Evolutionary conservation across 2,888 invertebrate species (phyloP).

Genomic region (Bellardia bayeri): DNA sequence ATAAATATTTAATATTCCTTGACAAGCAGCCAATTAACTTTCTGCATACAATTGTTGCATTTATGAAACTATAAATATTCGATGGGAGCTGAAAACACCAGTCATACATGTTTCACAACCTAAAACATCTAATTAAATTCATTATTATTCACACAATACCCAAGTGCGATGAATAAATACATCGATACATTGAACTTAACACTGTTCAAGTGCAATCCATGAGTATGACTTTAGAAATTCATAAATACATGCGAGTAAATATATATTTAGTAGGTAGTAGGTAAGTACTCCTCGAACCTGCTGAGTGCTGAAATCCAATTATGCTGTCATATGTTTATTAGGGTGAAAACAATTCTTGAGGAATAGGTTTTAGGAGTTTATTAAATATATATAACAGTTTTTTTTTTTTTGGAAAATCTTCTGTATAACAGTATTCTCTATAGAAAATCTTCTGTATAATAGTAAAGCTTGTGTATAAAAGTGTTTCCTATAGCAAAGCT

Average conservation of each 20-base stretch:
- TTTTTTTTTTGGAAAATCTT: too few species aligned
- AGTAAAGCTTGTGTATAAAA: too few species aligned
- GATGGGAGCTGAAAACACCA: slow-evolving; percentile 41
- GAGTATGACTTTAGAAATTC: slow-evolving; percentile 12
- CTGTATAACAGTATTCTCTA: too few species aligned
- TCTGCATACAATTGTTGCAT: slow-evolving; percentile 33
- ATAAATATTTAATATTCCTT: slow-evolving; percentile 53
- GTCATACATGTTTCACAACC: slow-evolving; percentile 50
- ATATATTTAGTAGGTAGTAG: not conserved
- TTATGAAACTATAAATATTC: slow-evolving; percentile 23
- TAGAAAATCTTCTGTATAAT: too few species aligned
- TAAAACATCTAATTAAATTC: slow-evolving; percentile 57
- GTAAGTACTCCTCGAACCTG: not conserved
- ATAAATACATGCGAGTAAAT: not conserved
- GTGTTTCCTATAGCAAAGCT: too few species aligned
- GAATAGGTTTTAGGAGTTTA: not conserved
- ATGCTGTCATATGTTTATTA: slow-evolving; percentile 26
- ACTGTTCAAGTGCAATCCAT: slow-evolving; percentile 21
- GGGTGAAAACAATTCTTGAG: not conserved
- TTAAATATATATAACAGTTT: too few species aligned
- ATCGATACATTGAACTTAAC: slow-evolving; percentile 61
- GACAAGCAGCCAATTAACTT: slow-evolving; percentile 53
- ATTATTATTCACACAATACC: slow-evolving; percentile 53
- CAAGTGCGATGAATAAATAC: slow-evolving; percentile 39
- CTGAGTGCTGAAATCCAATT: slow-evolving; percentile 18